These are phyloP conservation scores for Cercocebus atys DNA, from an alignment of 2,113 vertebrate species.

Conservation along the genomic window DNA sequence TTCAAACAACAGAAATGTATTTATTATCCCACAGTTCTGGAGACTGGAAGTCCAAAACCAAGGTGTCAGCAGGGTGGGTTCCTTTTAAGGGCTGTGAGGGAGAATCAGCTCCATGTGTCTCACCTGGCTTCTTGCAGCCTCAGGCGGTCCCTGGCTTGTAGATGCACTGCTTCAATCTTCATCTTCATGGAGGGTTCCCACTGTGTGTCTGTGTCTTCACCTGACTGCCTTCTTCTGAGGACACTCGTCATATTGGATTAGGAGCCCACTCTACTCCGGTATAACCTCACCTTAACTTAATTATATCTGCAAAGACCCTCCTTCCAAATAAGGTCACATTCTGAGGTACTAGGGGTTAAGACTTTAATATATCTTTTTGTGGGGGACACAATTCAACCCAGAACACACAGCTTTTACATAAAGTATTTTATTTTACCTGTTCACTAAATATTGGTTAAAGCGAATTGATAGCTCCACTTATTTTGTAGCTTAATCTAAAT, in stretches of 20 bases:
- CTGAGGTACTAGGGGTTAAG: not conserved
- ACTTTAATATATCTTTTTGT: not conserved
- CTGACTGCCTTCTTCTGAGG: not conserved
- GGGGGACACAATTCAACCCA: not conserved
- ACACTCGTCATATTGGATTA: not conserved
- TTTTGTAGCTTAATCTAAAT: conserved; percentile 18
- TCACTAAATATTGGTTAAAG: conserved; percentile 7
- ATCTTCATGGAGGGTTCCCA: not conserved
- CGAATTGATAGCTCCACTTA: not conserved
- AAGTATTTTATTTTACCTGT: conserved; percentile 42
- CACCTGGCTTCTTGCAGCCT: not conserved
- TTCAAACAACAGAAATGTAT: conserved; percentile 31
- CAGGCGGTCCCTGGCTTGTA: not conserved
- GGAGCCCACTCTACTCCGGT: not conserved
- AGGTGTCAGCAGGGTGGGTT: not conserved
- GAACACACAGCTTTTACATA: not conserved
- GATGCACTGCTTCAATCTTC: not conserved
- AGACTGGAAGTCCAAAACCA: conserved; percentile 18
- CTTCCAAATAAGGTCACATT: conserved; percentile 26
- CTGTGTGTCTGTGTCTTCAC: not conserved
- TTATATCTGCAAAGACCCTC: conserved; percentile 31
- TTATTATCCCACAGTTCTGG: not conserved
- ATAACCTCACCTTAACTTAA: conserved; percentile 20
- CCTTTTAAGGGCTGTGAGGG: not conserved
- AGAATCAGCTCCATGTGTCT: not conserved